These are phyloP conservation scores for Platycnemis pennipes DNA, from an alignment of 2,888 invertebrate species.

Conservation along the genomic window DNA sequence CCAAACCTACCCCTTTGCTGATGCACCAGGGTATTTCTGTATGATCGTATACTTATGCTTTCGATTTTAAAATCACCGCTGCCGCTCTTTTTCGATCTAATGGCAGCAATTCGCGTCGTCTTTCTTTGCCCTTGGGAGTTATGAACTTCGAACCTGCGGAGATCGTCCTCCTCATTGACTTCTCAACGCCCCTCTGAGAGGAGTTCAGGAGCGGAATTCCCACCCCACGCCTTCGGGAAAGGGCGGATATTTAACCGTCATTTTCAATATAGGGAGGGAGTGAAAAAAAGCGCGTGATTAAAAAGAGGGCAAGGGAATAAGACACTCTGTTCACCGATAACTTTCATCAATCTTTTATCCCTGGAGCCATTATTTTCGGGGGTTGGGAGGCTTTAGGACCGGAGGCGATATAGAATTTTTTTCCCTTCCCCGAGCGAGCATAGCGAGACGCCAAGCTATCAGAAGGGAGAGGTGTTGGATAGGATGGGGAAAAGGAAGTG, in stretches of 20 bases:
- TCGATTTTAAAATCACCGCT: no score
- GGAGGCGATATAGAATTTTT: slow-evolving; percentile 7
- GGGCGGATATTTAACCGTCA: slow-evolving; percentile 55
- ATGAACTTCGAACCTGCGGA: not conserved
- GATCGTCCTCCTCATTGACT: not conserved
- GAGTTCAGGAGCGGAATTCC: not conserved
- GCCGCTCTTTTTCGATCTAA: no score
- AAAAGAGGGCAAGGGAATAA: slow-evolving; percentile 40
- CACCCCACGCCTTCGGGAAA: not conserved
- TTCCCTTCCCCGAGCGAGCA: slow-evolving; percentile 32
- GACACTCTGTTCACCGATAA: slow-evolving; percentile 48
- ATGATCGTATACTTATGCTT: no score
- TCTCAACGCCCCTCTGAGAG: not conserved
- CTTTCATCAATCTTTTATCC: slow-evolving; percentile 57
- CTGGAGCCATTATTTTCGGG: not conserved
- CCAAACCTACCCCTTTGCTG: no score
- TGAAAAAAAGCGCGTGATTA: slow-evolving; percentile 61
- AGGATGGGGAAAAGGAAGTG: not conserved
- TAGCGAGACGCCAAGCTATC: slow-evolving; percentile 49
- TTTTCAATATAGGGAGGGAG: slow-evolving; percentile 46
- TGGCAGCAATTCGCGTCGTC: no score
- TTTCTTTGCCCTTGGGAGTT: not conserved
- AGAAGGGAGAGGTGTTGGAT: not conserved
- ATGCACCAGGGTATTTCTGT: no score
- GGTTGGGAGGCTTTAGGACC: not conserved